Percentiles rank a stretch among this genome's conserved stretches.
Conservation (phyloP, 2,888 invertebrate genomes). For the Crossocerus cetratus region DNA sequence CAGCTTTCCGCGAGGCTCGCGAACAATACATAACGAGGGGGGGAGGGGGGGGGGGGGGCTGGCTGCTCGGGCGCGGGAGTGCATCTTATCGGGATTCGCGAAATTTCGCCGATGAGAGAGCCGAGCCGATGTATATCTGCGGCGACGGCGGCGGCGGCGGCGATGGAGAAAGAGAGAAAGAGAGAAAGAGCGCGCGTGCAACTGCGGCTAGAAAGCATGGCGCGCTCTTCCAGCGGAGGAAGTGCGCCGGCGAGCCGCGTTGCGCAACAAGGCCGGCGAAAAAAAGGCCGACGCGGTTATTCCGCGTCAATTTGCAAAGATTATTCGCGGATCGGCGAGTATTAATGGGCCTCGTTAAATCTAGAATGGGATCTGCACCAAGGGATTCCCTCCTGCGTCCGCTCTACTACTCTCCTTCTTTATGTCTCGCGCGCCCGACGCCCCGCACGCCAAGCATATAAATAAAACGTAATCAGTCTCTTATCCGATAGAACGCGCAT, state of each 20-base stretch:
- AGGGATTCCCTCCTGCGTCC: not conserved
- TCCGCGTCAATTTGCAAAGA: conserved; percentile 3
- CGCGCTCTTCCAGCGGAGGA: conserved; percentile 31
- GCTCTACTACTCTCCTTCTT: no score
- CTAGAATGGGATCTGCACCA: not conserved
- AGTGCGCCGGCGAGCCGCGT: conserved; percentile 26
- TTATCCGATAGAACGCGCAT: no score
- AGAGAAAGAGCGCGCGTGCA: conserved; percentile 18
- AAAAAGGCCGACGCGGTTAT: not conserved
- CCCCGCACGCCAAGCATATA: no score
- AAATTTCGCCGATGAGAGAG: conserved; percentile 38
- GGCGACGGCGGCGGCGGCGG: conserved; percentile 19
- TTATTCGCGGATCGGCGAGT: not conserved
- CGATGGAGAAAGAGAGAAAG: not conserved
- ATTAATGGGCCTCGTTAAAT: conserved; percentile 4
- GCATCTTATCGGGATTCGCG: conserved; percentile 38
- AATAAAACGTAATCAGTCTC: no score
- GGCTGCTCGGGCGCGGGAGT: no score
- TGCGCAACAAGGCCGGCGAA: conserved; percentile 4
- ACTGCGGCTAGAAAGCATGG: conserved; percentile 43
- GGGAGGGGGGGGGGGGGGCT: no score
- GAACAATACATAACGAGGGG: not conserved
- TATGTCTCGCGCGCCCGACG: no score
- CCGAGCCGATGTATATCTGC: not conserved
- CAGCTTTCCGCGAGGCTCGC: conserved; percentile 16